phyloP scores from a whole-genome alignment of 2,888 invertebrate genomes.

The Onchidella celtica region DNA sequence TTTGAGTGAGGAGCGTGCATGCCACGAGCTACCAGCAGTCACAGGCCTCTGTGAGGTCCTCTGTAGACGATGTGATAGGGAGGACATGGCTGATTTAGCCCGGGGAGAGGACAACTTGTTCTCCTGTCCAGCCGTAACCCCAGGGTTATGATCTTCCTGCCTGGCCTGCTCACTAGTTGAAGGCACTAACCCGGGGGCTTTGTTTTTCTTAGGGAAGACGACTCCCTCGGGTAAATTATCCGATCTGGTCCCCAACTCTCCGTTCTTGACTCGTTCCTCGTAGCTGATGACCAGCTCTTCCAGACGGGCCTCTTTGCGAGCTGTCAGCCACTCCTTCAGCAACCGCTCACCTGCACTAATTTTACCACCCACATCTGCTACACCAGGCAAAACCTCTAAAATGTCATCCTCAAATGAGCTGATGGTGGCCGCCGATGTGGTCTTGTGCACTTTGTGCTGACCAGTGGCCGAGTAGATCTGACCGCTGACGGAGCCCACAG shows the following conservation, averaged over 20 bases:
- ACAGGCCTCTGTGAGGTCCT: background rate
- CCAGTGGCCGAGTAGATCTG: background rate
- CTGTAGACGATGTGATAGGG: background rate
- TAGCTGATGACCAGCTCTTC: slow-evolving; percentile 51
- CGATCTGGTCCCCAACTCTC: slow-evolving; percentile 6
- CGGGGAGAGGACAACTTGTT: background rate
- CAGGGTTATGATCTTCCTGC: background rate
- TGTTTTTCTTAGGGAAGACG: slow-evolving; percentile 16
- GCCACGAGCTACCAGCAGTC: slow-evolving; percentile 42
- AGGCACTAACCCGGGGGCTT: too few relatives aligned
- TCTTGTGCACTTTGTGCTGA: slow-evolving; percentile 37
- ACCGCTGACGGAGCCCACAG: background rate
- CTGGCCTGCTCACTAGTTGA: too few relatives aligned
- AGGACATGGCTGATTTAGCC: slow-evolving; percentile 2
- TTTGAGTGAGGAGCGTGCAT: slow-evolving; percentile 50
- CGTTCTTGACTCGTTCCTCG: slow-evolving; percentile 48
- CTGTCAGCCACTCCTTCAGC: slow-evolving; percentile 45
- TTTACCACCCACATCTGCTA: too few relatives aligned
- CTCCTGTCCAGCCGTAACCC: background rate
- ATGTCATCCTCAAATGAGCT: slow-evolving; percentile 57
- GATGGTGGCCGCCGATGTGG: slow-evolving; percentile 41
- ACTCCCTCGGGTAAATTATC: background rate
- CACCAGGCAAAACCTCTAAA: slow-evolving; percentile 64
- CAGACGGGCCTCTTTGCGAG: slow-evolving; percentile 46
- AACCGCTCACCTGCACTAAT: slow-evolving; percentile 35